phyloP scores from a whole-genome alignment of 2,888 invertebrate genomes.

The Drosophila nr. medialis region DNA sequence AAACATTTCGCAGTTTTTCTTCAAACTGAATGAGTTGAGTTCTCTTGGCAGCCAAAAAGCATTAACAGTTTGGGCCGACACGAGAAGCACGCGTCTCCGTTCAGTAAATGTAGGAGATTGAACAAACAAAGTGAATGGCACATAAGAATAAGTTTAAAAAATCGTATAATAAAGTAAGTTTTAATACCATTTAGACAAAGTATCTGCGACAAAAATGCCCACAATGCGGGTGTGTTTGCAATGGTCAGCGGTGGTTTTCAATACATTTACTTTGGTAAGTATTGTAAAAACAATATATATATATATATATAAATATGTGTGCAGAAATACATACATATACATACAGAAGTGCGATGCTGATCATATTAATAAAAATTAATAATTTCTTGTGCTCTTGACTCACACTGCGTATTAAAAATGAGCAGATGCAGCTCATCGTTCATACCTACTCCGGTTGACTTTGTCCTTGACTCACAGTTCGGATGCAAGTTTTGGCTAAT shows the following conservation, averaged over 20 bases:
- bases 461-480: conserved; percentile 42
- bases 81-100: conserved; percentile 56
- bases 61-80: conserved; percentile 67
- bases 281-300: background rate
- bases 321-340: background rate
- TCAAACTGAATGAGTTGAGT: conserved; percentile 53
- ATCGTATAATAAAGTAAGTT: conserved; percentile 23
- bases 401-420: conserved; percentile 60
- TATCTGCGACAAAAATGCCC: conserved; percentile 56
- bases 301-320: background rate
- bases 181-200: conserved; percentile 10
- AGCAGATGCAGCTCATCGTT: conserved; percentile 17
- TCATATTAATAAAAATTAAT: too few relatives aligned
- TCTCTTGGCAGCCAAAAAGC: conserved; percentile 47
- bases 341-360: conserved; percentile 3
- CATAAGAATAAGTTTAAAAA: conserved; percentile 19
- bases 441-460: background rate
- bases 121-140: conserved; percentile 17
- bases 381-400: conserved; percentile 22
- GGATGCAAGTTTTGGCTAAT: conserved; percentile 51
- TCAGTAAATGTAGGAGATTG: conserved; percentile 25
- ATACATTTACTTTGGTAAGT: conserved; percentile 78
- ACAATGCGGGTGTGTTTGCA: conserved; percentile 77
- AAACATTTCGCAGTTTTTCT: conserved; percentile 68
- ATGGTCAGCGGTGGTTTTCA: conserved; percentile 78